Evolutionary conservation across 2,888 invertebrate species (phyloP), one percentile per base, ranked within the genome.

Genomic region (Oegoconia quadripuncta): DNA sequence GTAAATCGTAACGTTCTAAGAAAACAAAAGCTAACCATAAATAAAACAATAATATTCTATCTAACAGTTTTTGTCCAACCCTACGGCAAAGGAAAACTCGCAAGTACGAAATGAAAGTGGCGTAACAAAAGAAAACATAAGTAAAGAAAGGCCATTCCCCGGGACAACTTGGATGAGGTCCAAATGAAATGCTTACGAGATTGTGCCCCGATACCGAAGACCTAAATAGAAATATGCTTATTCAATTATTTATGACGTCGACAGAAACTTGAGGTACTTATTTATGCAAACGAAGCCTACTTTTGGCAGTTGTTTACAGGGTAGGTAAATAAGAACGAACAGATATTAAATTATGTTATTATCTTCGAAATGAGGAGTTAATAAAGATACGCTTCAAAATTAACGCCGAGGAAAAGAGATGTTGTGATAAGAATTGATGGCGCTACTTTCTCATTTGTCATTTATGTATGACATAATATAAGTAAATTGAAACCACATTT

Each of bases 121-220:
- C 49, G 22, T 30, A 30, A 33, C 6, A 34, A 54, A 50, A 59
- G 41, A 50, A 50, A 50, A 53, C 45, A 55, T 39, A 42, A 49
- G 41, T 41, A 55, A 48, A 55, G 45, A 51, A 41, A 41, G 43
- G 36, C 42, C 27, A 49, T 53, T 48, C 32, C 40, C 30, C 37
- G 40, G 39, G 48, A 49, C 53, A 51, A 33, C 43, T 64, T 69
- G 69, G 69, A 49, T 27, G 36, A n/a, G 33, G 32, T 58, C 69
- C 67, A 68, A 68, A 55, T 52, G 57, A 59, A 55, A 51, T 22
- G 37, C 13, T 13, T 34, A 7, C 14, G 34, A 37, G 34, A 38
- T 38, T 30, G 36, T 9, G 30, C 34, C 11, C 20, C 12, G 34
- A 35, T 35, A 35, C 23, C 12, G 15, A 26, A 33, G 4, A 11